These are phyloP conservation scores for Diglossa cyanea DNA, from an alignment of 2,797 vertebrate genomes.

Conservation along the genomic window DNA sequence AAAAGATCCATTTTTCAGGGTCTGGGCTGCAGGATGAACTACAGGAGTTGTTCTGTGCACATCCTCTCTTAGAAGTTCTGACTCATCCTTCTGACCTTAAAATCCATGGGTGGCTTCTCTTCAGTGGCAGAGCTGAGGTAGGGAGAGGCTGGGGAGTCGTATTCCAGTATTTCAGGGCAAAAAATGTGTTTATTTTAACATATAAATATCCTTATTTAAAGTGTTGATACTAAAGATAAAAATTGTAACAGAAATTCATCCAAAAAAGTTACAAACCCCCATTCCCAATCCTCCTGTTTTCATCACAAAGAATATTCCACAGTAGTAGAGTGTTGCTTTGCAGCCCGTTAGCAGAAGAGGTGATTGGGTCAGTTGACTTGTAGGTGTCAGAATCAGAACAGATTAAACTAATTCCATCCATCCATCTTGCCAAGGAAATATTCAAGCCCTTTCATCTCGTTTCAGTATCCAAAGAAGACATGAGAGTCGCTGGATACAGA, in stretches of 20 bases:
- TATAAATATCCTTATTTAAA: not conserved
- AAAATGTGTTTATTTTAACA: conserved; percentile 39
- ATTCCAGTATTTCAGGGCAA: conserved; percentile 7
- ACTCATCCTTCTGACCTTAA: not conserved
- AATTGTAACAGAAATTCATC: not conserved
- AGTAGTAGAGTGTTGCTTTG: not conserved
- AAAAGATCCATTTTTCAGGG: not conserved
- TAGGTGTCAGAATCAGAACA: conserved; percentile 23
- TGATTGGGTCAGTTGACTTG: not conserved
- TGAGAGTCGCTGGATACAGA: not conserved
- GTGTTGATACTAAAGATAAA: not conserved
- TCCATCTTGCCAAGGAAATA: conserved; percentile 9
- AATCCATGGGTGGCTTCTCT: not conserved
- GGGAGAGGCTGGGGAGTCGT: not conserved
- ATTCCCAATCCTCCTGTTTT: not conserved
- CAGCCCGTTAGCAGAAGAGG: not conserved
- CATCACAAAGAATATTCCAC: conserved; percentile 22
- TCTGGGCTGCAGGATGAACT: not conserved
- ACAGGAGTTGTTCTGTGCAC: not conserved
- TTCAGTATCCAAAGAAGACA: not conserved
- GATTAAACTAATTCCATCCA: conserved; percentile 26
- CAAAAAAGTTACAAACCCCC: conserved; percentile 14
- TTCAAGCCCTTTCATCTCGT: not conserved
- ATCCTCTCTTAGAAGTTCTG: not conserved
- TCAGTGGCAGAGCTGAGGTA: not conserved